Base-by-base conservation (phyloP, 1,140 invertebrate species). In the Arctopsyche grandis region DNA sequence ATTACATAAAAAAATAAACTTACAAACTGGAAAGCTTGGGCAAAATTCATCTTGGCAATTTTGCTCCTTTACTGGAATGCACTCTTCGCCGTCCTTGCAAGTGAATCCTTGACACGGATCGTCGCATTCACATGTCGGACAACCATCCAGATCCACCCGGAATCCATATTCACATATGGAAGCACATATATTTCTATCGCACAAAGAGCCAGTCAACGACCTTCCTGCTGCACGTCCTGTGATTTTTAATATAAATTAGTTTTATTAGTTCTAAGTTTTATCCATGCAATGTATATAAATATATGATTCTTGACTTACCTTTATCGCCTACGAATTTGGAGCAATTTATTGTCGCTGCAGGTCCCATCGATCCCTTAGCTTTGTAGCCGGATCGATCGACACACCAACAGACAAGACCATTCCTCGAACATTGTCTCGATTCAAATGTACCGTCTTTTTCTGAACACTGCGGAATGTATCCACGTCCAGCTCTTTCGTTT, bases 331-430 rank as follows among this genome's bases (percentile, higher is more conserved):
- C 76, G 38, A 84, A 81, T 0, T 82, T 46, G 0, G 85, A 83
- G 84, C 95, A 96, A 77, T 92, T 87, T 0, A 95, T 93, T 46
- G 87, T 89, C 9, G 92, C 89, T 0, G 94, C 90, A 0, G 94
- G 91, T 9, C 94, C 94, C 92, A 96, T 95, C 0, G 93, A 92
- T 0, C 93, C 92, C 58, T 91, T 90, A 19, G 94, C 87, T 85
- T 96, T 95, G 83, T 92, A 90, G 0, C 95, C 95, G 9, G 91
- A 89, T 22, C 89, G 86, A 84, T 95, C 93, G 0, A 96, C 95
- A 84, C 95, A 96, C 95, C 95, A 96, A 85, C 95, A 96, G 79
- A 96, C 93, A 0, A 95, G 85, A 16, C 93, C 93, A 84, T 96
- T 96, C 58, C 93, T 89, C 0, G 94, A 95, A 84, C 95, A 96